A percentile compares a stretch with the other conserved stretches of the same genome.
These are phyloP conservation scores for Drosophila fungiperda DNA, from an alignment of 2,888 invertebrate genomes.

Conservation along the genomic window DNA sequence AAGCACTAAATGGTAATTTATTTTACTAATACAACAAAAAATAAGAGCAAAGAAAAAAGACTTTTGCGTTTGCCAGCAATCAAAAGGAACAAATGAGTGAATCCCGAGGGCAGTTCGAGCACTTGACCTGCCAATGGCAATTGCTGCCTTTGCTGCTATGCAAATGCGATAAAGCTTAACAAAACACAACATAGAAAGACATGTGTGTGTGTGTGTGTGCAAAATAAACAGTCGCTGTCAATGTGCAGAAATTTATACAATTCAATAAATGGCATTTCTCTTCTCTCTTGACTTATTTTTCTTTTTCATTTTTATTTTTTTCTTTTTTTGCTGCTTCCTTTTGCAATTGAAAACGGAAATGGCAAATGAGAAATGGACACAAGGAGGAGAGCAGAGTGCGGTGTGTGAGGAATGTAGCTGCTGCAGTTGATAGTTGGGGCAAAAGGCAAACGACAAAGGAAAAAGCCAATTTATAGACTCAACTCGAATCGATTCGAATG, in stretches of 20 bases:
- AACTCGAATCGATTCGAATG: constrained; percentile 13
- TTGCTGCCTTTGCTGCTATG: constrained; percentile 54
- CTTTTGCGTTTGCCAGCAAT: constrained; percentile 67
- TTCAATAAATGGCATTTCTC: constrained; percentile 81
- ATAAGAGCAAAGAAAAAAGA: constrained; percentile 49
- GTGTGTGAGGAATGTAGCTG: constrained; percentile 33
- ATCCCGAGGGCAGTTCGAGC: constrained; percentile 64
- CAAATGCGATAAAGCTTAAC: constrained; percentile 75
- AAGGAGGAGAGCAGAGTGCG: constrained; percentile 8
- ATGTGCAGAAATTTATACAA: constrained; percentile 79
- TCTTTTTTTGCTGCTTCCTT: constrained; percentile 37
- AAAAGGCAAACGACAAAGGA: constrained; percentile 48
- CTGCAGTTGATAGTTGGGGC: constrained; percentile 40
- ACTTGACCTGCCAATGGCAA: constrained; percentile 60
- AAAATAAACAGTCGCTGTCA: constrained; percentile 77
- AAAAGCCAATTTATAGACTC: constrained; percentile 78
- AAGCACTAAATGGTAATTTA: constrained; percentile 80
- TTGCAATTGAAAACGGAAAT: constrained; percentile 75
- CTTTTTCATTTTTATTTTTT: constrained; percentile 22
- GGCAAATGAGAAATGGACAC: constrained; percentile 63
- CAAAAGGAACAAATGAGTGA: constrained; percentile 78
- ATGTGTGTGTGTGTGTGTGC: constrained; percentile 49
- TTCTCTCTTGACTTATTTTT: constrained; percentile 8
- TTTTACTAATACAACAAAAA: constrained; percentile 76
- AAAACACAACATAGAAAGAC: constrained; percentile 49